These are phyloP conservation scores for Muscina levida DNA, from an alignment of 2,888 invertebrate genomes.

Conservation along the genomic window DNA sequence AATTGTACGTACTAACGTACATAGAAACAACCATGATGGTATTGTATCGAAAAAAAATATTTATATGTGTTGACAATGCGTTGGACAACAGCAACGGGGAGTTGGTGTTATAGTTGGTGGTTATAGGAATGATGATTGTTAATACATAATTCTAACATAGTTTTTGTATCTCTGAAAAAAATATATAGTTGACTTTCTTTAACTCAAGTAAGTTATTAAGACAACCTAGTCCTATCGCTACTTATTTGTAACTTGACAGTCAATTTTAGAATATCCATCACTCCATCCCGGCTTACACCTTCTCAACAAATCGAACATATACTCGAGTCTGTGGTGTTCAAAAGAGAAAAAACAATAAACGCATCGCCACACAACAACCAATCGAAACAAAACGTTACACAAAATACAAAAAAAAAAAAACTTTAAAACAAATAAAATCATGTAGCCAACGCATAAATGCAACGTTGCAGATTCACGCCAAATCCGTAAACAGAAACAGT, in stretches of 20 bases:
- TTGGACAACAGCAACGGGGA: too few relatives aligned
- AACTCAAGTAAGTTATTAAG: too few relatives aligned
- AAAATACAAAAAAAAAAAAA: slow-evolving; percentile 41
- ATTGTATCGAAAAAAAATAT: slow-evolving; percentile 39
- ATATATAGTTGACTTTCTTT: too few relatives aligned
- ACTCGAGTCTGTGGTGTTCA: too few relatives aligned
- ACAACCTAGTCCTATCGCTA: too few relatives aligned
- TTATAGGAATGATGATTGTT: too few relatives aligned
- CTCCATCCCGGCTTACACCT: not conserved
- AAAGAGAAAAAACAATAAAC: slow-evolving; percentile 31
- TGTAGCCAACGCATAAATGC: slow-evolving; percentile 11
- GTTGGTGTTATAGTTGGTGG: too few relatives aligned
- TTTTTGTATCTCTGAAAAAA: too few relatives aligned
- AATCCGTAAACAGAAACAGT: slow-evolving; percentile 8
- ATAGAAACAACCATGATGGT: not conserved
- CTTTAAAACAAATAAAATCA: slow-evolving; percentile 36
- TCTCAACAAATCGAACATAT: not conserved
- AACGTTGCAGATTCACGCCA: slow-evolving; percentile 14
- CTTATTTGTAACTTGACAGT: too few relatives aligned
- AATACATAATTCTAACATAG: too few relatives aligned
- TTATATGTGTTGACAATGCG: not conserved
- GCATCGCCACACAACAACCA: too few relatives aligned
- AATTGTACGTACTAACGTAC: too few relatives aligned
- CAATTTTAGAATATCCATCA: not conserved
- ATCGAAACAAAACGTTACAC: slow-evolving; percentile 39